These are phyloP conservation scores for Dasyornis broadbenti DNA, from an alignment of 2,113 vertebrate species.

Conservation along the genomic window DNA sequence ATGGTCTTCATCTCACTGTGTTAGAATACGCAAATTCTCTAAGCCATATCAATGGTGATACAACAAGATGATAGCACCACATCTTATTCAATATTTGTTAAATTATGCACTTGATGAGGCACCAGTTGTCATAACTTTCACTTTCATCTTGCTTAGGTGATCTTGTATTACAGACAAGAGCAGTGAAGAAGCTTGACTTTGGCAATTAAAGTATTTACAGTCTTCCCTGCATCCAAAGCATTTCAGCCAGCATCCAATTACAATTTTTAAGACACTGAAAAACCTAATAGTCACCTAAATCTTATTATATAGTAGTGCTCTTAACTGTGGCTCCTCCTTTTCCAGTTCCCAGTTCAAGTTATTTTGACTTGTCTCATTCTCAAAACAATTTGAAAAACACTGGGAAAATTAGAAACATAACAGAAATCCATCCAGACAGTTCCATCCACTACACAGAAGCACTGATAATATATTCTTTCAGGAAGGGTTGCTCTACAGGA, in stretches of 20 bases:
- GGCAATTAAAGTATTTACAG: neutral
- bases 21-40: neutral
- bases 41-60: neutral
- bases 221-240: neutral
- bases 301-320: neutral
- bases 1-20: neutral
- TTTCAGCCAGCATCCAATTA: neutral
- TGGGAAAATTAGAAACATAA: neutral
- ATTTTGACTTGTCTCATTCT: neutral
- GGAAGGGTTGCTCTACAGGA: constrained; percentile 3
- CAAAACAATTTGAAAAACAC: neutral
- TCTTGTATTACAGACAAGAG: neutral
- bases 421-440: constrained; percentile 8
- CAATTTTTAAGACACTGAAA: neutral
- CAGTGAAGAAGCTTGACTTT: neutral
- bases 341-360: neutral
- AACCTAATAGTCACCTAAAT: neutral
- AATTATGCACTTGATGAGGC: neutral
- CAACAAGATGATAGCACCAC: neutral
- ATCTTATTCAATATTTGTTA: neutral
- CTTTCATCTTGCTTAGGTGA: neutral
- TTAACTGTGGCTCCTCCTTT: neutral
- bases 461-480: constrained; percentile 26
- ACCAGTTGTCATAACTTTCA: neutral
- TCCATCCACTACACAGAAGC: neutral